Conservation (phyloP, 2,797 vertebrate genomes). For the Gorsachius magnificus region DNA sequence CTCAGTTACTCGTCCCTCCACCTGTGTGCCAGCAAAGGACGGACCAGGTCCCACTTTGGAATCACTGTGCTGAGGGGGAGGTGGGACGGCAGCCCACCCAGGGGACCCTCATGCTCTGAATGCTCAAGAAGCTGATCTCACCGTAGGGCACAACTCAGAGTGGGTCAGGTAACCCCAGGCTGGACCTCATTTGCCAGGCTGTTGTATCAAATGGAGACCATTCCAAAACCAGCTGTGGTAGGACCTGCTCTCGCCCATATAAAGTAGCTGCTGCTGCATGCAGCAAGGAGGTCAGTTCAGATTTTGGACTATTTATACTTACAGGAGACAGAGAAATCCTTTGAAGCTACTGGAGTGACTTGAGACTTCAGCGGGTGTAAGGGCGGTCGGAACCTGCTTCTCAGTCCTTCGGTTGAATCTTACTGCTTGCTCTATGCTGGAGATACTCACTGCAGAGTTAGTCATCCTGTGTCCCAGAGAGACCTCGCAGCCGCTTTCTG, state of each 20-base stretch:
- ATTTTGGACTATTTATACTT: conserved; percentile 17
- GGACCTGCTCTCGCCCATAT: not conserved
- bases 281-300: not conserved
- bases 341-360: not conserved
- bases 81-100: not conserved
- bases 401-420: not conserved
- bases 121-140: not conserved
- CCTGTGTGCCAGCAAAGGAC: not conserved
- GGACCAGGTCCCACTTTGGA: not conserved
- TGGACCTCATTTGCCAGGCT: not conserved
- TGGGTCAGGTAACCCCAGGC: not conserved
- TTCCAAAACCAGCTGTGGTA: not conserved
- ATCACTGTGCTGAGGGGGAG: not conserved
- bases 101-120: not conserved
- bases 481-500: not conserved
- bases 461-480: conserved; percentile 23
- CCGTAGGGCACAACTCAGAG: not conserved
- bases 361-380: not conserved
- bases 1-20: not conserved
- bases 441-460: conserved; percentile 19
- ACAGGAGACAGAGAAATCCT: not conserved
- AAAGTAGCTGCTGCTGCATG: not conserved
- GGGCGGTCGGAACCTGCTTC: not conserved
- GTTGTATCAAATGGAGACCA: not conserved
- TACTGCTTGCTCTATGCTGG: not conserved